Base-by-base conservation (phyloP, 2,113 vertebrate species). In the Nannospalax galili region DNA sequence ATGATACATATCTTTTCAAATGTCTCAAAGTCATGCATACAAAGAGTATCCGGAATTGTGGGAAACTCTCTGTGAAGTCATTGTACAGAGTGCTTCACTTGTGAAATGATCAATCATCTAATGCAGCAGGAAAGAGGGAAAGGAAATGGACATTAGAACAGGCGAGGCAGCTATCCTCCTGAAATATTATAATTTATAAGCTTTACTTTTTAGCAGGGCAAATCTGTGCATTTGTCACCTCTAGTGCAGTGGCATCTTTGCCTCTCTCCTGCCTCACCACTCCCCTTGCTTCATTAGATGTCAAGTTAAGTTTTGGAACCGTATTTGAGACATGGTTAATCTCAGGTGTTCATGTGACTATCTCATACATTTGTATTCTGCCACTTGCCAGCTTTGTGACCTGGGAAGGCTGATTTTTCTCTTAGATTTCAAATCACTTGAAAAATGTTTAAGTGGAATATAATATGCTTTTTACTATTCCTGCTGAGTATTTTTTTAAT, bases 11-110 rank as follows among this genome's bases (percentile, higher is more conserved):
- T 70, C 62, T 93, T 87, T 30, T 17, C 60, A 69, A 91, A 40
- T 60, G 6, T 35, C 28, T 90, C 28, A 40, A 19, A 2, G n/a
- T 75, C 56, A 62, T 12, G 5, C 24, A 56, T 5, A 84, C 0
- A 11, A 84, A 22, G 32, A 79, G 1, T 67, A 1, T 64, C 22
- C 73, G 75, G 19, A 75, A 82, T 77, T 88, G 14, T 84, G 70
- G 14, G 22, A 56, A 56, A 79, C 69, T 94, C 69, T 94, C 64
- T 85, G n/a, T 70, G 84, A 72, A 90, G 40, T 78, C 67, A 70
- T 93, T 93, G 37, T 48, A 64, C 28, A 8, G 15, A 79, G 75
- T 45, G 10, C 12, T 69, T n/a, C 16, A n/a, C 58, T 79, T 79
- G n/a, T 56, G 58, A 84, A 32, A 65, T 26, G 72, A 58, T 70